These are phyloP conservation scores for Natrix natrix DNA, from an alignment of 2,797 vertebrate genomes.

Conservation along the genomic window DNA sequence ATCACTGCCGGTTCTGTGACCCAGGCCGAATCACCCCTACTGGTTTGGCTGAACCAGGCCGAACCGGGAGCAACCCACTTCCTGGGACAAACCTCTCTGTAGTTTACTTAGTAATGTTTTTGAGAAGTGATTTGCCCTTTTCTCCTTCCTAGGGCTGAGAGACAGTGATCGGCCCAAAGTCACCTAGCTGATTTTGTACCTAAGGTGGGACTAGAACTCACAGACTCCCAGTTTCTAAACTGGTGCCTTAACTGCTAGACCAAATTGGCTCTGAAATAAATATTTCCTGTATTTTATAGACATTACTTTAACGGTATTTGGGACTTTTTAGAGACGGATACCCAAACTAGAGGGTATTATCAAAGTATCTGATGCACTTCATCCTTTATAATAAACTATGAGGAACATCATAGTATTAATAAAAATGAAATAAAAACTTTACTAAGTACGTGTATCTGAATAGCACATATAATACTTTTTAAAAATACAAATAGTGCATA, in stretches of 20 bases:
- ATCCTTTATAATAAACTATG: neutral
- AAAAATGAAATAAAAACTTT: neutral
- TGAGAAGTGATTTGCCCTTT: neutral
- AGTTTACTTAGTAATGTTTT: neutral
- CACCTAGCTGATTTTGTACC: neutral
- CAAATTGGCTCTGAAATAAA: constrained; percentile 14
- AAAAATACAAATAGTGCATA: neutral
- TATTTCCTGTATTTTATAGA: constrained; percentile 2
- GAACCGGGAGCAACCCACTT: too few species aligned
- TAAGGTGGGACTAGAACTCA: neutral
- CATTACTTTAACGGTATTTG: neutral
- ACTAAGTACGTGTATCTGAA: neutral
- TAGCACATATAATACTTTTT: neutral
- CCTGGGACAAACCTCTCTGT: too few species aligned
- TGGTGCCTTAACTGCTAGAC: neutral
- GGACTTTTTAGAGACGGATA: neutral
- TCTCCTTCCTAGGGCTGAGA: neutral
- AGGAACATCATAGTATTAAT: neutral
- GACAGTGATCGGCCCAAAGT: neutral
- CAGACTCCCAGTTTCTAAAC: neutral
- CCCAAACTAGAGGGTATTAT: neutral
- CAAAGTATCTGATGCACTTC: constrained; percentile 18
- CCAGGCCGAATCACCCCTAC: too few species aligned
- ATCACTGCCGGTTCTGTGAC: too few species aligned
- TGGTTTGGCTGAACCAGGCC: too few species aligned